Base-by-base conservation (phyloP, 2,113 vertebrate species). In the Pedetes capensis region DNA sequence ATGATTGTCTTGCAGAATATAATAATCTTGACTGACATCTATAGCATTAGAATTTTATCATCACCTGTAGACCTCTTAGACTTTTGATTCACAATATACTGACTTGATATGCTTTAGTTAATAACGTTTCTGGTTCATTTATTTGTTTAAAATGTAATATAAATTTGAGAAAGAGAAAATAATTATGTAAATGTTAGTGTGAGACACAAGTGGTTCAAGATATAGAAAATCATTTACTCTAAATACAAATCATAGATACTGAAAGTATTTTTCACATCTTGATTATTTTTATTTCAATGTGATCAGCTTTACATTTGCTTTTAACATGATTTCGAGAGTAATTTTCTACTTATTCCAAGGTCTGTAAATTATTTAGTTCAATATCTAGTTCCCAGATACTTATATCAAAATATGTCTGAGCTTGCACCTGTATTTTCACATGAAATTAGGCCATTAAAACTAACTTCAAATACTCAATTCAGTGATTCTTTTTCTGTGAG, bases 351-450 rank as follows among this genome's bases (percentile, higher is more conserved):
- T 95, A 96, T 97, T 42, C 74, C 68, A 72, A 39, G 51, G 32
- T 79, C 82, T 76, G 12, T 49, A 93, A 95, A 94, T 97, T 96
- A 92, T 95, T 96, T 96, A 88, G 16, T 95, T 90, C 68, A 89
- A 80, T 59, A 64, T 96, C 86, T 91, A 83, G 93, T 96, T 97
- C 75, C 96, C 88, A 96, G 95, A 86, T 83, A 87, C 44, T 97
- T 88, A 13, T 95, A 89, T 96, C 74, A 95, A 97, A 96, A 97
- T 92, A 93, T 71, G 89, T 96, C 94, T 95, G 91, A 97, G 89
- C 82, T 96, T 69, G 55, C 10, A 76, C 87, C 49, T 91, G 96
- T 94, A 95, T 89, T 98, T 97, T 81, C 95, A 86, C 87, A 69
- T 97, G 61, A 96, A 95, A 97, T 79, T 90, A 89, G n/a, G 61